Evolutionary conservation across 2,888 invertebrate genomes (phyloP).

Genomic region (Epistrophe grossulariae): DNA sequence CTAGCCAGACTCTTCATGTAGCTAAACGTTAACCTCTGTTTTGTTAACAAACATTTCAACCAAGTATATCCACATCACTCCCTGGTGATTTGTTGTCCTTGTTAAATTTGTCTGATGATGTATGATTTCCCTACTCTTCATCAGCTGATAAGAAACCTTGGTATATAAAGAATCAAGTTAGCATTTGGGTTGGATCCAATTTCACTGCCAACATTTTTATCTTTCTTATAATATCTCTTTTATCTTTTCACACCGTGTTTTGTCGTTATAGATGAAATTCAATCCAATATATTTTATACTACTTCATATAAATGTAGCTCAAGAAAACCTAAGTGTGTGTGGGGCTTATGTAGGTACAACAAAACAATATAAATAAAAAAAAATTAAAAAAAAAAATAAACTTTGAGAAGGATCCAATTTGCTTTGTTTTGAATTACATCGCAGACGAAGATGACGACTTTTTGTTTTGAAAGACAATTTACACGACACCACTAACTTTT

Average conservation of each 20-base stretch:
- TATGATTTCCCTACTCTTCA: not conserved
- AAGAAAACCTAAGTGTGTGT: not conserved
- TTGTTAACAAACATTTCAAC: not conserved
- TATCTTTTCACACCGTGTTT: conserved; percentile 18
- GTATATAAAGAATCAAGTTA: conserved; percentile 5
- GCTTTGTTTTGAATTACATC: conserved; percentile 20
- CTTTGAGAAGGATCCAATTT: conserved; percentile 15
- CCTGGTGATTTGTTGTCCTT: not conserved
- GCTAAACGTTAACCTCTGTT: not conserved
- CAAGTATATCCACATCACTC: conserved; percentile 5
- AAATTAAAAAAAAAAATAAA: not conserved
- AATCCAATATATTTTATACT: conserved; percentile 20
- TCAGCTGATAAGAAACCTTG: not conserved
- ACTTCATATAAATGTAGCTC: not conserved
- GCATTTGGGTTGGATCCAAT: conserved; percentile 56
- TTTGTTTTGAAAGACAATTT: conserved; percentile 18
- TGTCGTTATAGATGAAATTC: conserved; percentile 18
- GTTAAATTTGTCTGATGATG: not conserved
- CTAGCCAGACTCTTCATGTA: not conserved
- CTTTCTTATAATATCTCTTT: conserved; percentile 9
- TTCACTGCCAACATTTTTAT: conserved; percentile 28
- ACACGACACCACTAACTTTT: conserved; percentile 5
- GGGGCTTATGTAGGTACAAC: not conserved
- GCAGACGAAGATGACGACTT: conserved; percentile 14
- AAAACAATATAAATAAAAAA: not conserved